A percentile compares a stretch with the other conserved stretches of the same genome.
Evolutionary conservation across 2,797 vertebrate genomes (phyloP).

Genomic region (Emydoidea blandingii): DNA sequence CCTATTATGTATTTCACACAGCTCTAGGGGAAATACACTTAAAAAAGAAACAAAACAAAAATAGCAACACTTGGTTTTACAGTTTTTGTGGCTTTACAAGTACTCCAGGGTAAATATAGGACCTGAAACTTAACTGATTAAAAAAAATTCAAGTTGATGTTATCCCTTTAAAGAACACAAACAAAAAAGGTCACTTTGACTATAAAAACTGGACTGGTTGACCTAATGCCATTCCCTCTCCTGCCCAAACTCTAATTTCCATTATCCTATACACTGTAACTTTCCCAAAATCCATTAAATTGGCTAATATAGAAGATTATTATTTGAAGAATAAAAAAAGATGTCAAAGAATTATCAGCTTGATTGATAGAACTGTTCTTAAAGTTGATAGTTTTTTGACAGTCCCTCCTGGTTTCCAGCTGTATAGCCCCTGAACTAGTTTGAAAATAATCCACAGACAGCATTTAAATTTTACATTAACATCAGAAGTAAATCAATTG

Average conservation of each 20-base stretch:
- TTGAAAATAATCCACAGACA: neutral
- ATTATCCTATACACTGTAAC: fast-evolving
- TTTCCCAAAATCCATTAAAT: neutral
- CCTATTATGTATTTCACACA: neutral
- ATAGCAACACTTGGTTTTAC: fast-evolving
- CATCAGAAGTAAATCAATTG: neutral
- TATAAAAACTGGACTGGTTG: neutral
- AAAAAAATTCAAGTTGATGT: neutral
- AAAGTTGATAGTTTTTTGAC: neutral
- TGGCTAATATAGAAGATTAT: fast-evolving
- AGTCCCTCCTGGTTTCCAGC: neutral
- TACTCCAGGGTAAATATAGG: neutral
- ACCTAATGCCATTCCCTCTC: fast-evolving
- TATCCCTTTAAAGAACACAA: neutral
- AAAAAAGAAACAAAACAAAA: neutral
- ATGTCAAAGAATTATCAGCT: neutral
- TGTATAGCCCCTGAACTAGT: neutral
- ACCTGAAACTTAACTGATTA: neutral
- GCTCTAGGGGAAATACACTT: neutral
- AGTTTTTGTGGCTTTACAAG: neutral
- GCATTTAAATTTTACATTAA: neutral
- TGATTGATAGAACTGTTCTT: neutral
- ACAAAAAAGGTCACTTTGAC: neutral
- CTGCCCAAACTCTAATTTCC: neutral
- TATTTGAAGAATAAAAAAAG: fast-evolving